Percentiles rank a stretch among this genome's conserved stretches.
Evolutionary conservation across 2,888 invertebrate species (phyloP).

Genomic region (Pycnomerus fuliginosus): DNA sequence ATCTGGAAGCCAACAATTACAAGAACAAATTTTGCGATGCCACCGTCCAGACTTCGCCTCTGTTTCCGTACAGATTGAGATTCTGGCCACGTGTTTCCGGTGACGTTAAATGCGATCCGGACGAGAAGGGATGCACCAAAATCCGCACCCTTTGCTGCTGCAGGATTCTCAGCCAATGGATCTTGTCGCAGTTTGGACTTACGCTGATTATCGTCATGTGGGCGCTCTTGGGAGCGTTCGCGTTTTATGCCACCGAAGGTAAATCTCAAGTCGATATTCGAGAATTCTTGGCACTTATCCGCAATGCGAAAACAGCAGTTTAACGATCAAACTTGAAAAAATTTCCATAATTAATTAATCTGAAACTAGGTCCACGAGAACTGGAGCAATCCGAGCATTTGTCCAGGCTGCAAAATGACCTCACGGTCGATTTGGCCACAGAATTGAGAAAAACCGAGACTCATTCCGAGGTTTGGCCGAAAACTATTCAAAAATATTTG

Average conservation of each 20-base stretch:
- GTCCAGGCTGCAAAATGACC: conserved; percentile 60
- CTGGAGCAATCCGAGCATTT: conserved; percentile 57
- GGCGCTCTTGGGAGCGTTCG: conserved; percentile 63
- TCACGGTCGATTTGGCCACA: conserved; percentile 64
- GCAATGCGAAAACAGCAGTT: no score
- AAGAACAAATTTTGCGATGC: conserved; percentile 42
- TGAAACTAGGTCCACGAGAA: conserved; percentile 67
- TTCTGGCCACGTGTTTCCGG: conserved; percentile 56
- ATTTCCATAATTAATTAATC: no score
- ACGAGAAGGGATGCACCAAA: conserved; percentile 39
- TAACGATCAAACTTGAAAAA: no score
- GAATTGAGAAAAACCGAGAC: conserved; percentile 60
- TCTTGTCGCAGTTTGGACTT: conserved; percentile 62
- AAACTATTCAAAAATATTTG: conserved; percentile 59
- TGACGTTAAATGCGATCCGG: conserved; percentile 45
- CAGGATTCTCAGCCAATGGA: conserved; percentile 56
- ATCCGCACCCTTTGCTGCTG: conserved; percentile 46
- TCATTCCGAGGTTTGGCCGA: conserved; percentile 62
- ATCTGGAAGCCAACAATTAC: conserved; percentile 42
- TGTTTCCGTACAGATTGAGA: conserved; percentile 58
- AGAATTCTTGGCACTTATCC: no score
- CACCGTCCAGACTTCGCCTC: conserved; percentile 54
- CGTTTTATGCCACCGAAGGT: conserved; percentile 69
- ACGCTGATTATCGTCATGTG: conserved; percentile 60
- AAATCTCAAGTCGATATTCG: no score